Percentiles rank a stretch among this genome's conserved stretches.
Evolutionary conservation across 2,113 vertebrate genomes (phyloP).

Genomic region (Mastomys natalensis): DNA sequence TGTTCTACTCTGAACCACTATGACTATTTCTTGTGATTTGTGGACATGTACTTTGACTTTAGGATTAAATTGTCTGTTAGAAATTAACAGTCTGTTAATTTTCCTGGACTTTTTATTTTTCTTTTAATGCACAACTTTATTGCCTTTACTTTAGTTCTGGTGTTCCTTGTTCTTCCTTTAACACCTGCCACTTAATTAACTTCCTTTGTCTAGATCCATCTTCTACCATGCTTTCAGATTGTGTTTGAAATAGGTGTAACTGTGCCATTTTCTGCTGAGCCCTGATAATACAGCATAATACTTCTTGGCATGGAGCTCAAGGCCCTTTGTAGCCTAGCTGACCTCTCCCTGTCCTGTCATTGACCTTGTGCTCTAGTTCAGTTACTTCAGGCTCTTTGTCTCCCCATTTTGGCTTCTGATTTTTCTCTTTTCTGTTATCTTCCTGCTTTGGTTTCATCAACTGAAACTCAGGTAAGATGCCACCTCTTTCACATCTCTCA

Average conservation of each 20-base stretch:
- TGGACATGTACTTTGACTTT: no score
- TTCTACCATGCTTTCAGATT: background rate
- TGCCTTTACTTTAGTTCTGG: constrained; percentile 55
- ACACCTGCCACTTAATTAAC: constrained; percentile 22
- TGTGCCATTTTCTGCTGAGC: background rate
- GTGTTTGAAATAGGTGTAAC: constrained; percentile 21
- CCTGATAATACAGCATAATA: background rate
- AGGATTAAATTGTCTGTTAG: background rate
- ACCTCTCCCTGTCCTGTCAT: no score
- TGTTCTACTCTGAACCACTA: background rate
- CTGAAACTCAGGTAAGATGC: constrained; percentile 11
- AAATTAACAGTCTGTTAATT: no score
- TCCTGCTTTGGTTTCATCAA: background rate
- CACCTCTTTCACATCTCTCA: background rate
- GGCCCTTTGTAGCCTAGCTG: background rate
- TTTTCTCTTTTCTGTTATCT: background rate
- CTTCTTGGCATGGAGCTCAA: background rate
- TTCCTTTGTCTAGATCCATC: background rate
- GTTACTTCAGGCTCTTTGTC: constrained; percentile 17
- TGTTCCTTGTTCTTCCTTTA: constrained; percentile 10
- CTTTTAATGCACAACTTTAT: background rate
- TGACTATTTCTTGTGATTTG: no score
- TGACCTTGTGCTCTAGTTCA: background rate
- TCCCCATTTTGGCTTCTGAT: background rate
- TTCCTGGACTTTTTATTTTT: constrained; percentile 7